These are phyloP conservation scores for Trididemnum miniatum DNA, from an alignment of 23 tunicate species.

Conservation along the genomic window DNA sequence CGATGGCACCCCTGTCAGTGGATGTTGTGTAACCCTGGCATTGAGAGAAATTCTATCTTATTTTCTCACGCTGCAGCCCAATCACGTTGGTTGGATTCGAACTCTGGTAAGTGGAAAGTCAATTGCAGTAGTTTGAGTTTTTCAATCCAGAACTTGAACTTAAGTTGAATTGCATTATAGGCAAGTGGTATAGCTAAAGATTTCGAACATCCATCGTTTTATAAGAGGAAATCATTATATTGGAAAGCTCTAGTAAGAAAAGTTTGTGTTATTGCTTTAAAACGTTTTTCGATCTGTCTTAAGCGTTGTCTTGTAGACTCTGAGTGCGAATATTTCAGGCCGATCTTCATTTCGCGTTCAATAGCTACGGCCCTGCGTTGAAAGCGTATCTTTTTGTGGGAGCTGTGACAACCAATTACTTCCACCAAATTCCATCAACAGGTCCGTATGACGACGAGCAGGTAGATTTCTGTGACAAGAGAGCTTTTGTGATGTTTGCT, in stretches of 20 bases:
- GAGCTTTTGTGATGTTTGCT: no score
- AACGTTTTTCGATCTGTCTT: no score
- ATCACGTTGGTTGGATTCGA: slow-evolving; percentile 62
- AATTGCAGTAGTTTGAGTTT: no score
- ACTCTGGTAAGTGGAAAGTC: slow-evolving; percentile 50
- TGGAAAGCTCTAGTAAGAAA: no score
- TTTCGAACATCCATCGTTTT: no score
- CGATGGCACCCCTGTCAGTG: slow-evolving; percentile 67
- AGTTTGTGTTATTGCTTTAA: no score
- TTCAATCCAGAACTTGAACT: no score
- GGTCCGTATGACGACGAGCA: slow-evolving; percentile 63
- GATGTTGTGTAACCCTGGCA: slow-evolving; percentile 68
- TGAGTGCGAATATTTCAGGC: slow-evolving; percentile 46
- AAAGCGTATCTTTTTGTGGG: slow-evolving; percentile 55
- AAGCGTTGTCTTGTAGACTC: no score
- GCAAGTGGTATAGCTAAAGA: no score
- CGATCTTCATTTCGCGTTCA: slow-evolving; percentile 60
- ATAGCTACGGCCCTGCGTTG: slow-evolving; percentile 53
- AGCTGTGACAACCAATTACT: slow-evolving; percentile 49
- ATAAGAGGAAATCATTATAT: no score
- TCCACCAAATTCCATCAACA: slow-evolving; percentile 38
- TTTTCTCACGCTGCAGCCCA: slow-evolving; percentile 58
- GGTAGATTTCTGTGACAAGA: no score
- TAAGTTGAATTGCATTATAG: no score
- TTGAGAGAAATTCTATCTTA: slow-evolving; percentile 62